Evolutionary conservation across 2,888 invertebrate species (phyloP).

Genomic region (Graphium colonna): DNA sequence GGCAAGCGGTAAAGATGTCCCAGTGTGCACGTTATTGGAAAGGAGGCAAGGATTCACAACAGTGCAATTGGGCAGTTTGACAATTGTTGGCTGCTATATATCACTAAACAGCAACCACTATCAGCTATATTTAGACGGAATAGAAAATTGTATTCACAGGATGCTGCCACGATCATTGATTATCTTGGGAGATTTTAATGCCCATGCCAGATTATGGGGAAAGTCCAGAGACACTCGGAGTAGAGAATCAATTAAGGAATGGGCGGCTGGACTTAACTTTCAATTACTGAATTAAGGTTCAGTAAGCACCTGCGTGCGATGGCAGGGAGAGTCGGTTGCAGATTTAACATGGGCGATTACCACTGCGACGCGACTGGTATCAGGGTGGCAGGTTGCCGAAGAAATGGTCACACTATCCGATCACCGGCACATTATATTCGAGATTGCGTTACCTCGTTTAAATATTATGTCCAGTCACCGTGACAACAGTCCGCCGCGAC

Average conservation of each 20-base stretch:
- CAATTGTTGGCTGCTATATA: neutral
- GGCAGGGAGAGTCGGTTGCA: conserved; percentile 30
- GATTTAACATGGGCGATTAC: conserved; percentile 25
- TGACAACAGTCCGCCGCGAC: neutral
- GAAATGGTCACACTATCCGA: neutral
- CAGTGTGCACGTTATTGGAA: neutral
- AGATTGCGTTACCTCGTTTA: neutral
- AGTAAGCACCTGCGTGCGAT: conserved; percentile 28
- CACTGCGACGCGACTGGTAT: neutral
- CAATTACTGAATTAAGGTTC: conserved; percentile 20
- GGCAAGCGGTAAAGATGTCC: neutral
- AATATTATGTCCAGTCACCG: neutral
- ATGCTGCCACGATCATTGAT: neutral
- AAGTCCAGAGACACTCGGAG: neutral
- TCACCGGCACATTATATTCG: neutral
- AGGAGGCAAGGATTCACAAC: neutral
- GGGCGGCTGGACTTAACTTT: conserved; percentile 23
- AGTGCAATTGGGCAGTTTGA: neutral
- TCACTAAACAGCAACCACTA: neutral
- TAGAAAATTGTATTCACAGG: neutral
- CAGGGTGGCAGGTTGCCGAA: neutral
- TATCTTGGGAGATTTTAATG: neutral
- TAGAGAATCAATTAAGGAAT: conserved; percentile 4
- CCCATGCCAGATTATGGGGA: neutral
- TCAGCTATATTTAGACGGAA: neutral